A percentile compares a stretch with the other conserved stretches of the same genome.
These are phyloP conservation scores for Tarsius wallacei DNA, from an alignment of 2,797 vertebrate genomes.

Conservation along the genomic window DNA sequence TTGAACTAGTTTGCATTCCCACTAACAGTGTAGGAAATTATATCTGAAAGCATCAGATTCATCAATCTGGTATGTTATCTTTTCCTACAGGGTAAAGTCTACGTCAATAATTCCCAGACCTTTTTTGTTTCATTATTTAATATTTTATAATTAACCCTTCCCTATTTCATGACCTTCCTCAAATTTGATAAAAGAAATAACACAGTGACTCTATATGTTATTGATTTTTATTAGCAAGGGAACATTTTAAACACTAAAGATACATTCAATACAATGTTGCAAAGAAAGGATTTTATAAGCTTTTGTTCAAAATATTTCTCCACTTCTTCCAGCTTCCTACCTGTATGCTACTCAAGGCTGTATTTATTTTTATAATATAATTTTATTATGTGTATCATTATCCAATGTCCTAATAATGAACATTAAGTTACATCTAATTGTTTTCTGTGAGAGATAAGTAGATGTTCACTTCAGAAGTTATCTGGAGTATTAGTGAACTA, in stretches of 20 bases:
- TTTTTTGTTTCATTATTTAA: conserved; percentile 30
- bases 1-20: too few relatives aligned
- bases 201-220: neutral
- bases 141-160: conserved; percentile 16
- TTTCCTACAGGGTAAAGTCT: neutral
- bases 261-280: conserved; percentile 5
- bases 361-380: conserved; percentile 55
- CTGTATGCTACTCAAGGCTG: conserved; percentile 3
- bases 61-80: neutral
- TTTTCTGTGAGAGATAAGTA: conserved; percentile 21
- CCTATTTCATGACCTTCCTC: conserved; percentile 37
- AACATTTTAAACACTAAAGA: conserved; percentile 20
- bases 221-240: neutral
- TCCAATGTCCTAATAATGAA: conserved; percentile 10
- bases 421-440: conserved; percentile 63
- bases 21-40: neutral
- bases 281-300: conserved; percentile 52
- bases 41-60: conserved; percentile 1
- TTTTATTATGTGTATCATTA: conserved; percentile 60
- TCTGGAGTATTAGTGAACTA: conserved; percentile 32
- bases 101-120: conserved; percentile 43
- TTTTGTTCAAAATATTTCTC: conserved; percentile 46
- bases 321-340: conserved; percentile 41
- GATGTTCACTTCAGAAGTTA: conserved; percentile 7
- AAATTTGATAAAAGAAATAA: conserved; percentile 44